Percentiles rank a stretch among this genome's conserved stretches.
Evolutionary conservation across 2,888 invertebrate species (phyloP).

Genomic region (Sthenelais limicola): DNA sequence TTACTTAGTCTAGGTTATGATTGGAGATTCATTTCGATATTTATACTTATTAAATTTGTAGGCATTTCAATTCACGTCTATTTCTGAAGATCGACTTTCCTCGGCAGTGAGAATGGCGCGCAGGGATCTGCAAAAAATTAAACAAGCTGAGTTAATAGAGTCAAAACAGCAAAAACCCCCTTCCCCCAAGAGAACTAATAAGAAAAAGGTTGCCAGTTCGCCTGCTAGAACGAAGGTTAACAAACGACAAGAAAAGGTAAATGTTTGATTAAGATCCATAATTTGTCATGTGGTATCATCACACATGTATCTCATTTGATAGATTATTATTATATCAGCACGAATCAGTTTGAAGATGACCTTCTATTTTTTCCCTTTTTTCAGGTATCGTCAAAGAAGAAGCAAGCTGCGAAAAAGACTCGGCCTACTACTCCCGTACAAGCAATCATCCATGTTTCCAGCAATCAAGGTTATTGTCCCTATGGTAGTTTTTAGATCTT

Average conservation of each 20-base stretch:
- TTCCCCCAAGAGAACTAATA: constrained; percentile 40
- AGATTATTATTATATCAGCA: neutral
- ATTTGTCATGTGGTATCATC: neutral
- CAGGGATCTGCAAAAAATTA: constrained; percentile 62
- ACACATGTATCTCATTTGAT: neutral
- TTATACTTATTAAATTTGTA: no score
- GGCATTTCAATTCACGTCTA: constrained; percentile 54
- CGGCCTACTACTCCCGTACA: constrained; percentile 13
- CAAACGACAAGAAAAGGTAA: constrained; percentile 29
- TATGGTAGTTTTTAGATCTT: no score
- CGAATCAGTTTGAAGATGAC: neutral
- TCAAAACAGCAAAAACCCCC: neutral
- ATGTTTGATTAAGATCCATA: neutral
- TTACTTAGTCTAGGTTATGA: no score
- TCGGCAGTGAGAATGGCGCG: constrained; percentile 62
- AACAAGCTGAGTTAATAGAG: constrained; percentile 50
- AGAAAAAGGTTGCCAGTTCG: neutral
- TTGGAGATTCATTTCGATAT: no score
- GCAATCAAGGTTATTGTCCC: constrained; percentile 4
- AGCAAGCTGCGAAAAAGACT: neutral
- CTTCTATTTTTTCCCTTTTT: neutral
- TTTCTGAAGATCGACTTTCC: constrained; percentile 62
- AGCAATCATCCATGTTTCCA: constrained; percentile 9
- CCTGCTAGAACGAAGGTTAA: neutral
- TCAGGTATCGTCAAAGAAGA: neutral